A percentile compares a stretch with the other conserved stretches of the same genome.
Evolutionary conservation across 2,113 vertebrate genomes (phyloP).

Genomic region (Bubo blakistoni): DNA sequence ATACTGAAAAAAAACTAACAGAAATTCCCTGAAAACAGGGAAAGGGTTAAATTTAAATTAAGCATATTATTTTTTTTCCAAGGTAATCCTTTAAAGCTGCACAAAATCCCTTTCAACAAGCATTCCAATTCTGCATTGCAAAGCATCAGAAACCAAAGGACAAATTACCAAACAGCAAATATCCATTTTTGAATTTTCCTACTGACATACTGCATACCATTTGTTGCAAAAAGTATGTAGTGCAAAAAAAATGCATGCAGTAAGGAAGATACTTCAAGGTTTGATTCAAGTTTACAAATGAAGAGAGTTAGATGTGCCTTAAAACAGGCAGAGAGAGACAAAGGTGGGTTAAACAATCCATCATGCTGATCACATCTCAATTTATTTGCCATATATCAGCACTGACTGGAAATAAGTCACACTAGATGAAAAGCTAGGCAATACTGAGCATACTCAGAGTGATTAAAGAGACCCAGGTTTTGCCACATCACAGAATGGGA

Average conservation of each 20-base stretch:
- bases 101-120: not conserved
- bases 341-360: not conserved
- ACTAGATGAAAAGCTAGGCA: not conserved
- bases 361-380: not conserved
- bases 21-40: not conserved
- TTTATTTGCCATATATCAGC: not conserved
- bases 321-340: not conserved
- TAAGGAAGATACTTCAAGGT: not conserved
- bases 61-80: not conserved
- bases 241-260: not conserved
- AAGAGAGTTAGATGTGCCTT: not conserved
- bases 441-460: not conserved
- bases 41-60: not conserved
- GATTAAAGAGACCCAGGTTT: not conserved
- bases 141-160: not conserved
- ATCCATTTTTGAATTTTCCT: not conserved
- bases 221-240: too few species aligned
- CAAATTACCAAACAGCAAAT: not conserved
- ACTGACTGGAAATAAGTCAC: not conserved
- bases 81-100: not conserved
- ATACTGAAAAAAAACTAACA: not conserved
- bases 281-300: not conserved
- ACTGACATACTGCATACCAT: too few species aligned
- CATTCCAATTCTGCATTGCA: not conserved
- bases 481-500: not conserved